Evolutionary conservation across 2,888 invertebrate species (phyloP).

Genomic region (Nowickia ferox): DNA sequence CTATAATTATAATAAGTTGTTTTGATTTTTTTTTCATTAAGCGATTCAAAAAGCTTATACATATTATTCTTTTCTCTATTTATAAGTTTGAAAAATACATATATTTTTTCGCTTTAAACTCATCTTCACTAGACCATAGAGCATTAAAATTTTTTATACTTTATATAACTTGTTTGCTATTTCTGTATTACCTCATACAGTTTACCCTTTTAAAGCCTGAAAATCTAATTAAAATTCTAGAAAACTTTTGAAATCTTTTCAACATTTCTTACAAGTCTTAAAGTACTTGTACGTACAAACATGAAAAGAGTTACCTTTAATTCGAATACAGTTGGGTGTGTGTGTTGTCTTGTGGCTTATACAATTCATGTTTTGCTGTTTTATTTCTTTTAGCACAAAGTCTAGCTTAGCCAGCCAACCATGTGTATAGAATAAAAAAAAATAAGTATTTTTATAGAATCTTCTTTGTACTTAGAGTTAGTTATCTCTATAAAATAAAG

Average conservation of each 20-base stretch:
- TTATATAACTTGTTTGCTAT: constrained; percentile 69
- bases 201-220: constrained; percentile 31
- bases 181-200: constrained; percentile 53
- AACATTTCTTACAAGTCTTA: not conserved
- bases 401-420: constrained; percentile 53
- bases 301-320: constrained; percentile 21
- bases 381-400: constrained; percentile 9
- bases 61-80: constrained; percentile 36
- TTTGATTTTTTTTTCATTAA: constrained; percentile 41
- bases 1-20: constrained; percentile 45
- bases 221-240: not conserved
- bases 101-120: constrained; percentile 33
- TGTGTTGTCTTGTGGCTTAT: not conserved
- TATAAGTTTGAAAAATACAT: constrained; percentile 15
- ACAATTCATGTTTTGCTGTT: constrained; percentile 15
- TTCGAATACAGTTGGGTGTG: constrained; percentile 17
- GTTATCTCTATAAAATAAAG: constrained; percentile 42
- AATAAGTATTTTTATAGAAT: constrained; percentile 1
- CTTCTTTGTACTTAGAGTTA: constrained; percentile 28
- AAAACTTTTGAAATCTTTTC: not conserved
- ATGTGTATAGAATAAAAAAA: constrained; percentile 52
- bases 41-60: constrained; percentile 18
- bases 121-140: constrained; percentile 74
- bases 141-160: constrained; percentile 62
- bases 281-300: not conserved